Conservation (phyloP, 2,113 vertebrate species). For the Tachysurus fulvidraco region DNA sequence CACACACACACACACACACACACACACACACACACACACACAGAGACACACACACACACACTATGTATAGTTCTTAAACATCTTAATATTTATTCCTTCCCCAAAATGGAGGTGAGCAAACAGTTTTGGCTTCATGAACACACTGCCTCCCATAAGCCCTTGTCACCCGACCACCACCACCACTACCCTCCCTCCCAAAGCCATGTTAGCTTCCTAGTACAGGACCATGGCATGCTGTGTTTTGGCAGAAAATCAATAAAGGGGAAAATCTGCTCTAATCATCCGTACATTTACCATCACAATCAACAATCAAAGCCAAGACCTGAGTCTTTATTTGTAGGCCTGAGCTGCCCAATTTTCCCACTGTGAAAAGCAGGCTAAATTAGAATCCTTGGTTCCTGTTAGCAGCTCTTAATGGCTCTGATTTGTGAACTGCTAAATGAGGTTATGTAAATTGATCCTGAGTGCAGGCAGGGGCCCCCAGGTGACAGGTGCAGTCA, state of each 20-base stretch:
- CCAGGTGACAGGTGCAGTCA: conserved; percentile 99
- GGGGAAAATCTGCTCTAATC: conserved; percentile 99
- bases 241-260: conserved; percentile 99
- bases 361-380: conserved; percentile 99
- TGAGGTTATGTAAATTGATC: conserved; percentile 99
- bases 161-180: background rate
- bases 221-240: conserved; percentile 95
- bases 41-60: background rate
- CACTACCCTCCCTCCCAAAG: conserved; percentile 2
- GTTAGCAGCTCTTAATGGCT: conserved; percentile 99
- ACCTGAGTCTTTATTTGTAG: conserved; percentile 99
- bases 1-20: background rate
- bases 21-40: background rate
- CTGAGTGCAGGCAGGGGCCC: conserved; percentile 94
- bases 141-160: conserved; percentile 71
- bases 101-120: conserved; percentile 24
- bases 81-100: conserved; percentile 28
- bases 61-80: too few relatives aligned
- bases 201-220: conserved; percentile 74
- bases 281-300: conserved; percentile 99
- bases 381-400: conserved; percentile 99
- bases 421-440: conserved; percentile 99
- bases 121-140: conserved; percentile 41
- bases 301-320: conserved; percentile 99
- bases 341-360: conserved; percentile 99